Conservation (phyloP, 2,888 invertebrate genomes). For the Leptinotarsa juncta region DNA sequence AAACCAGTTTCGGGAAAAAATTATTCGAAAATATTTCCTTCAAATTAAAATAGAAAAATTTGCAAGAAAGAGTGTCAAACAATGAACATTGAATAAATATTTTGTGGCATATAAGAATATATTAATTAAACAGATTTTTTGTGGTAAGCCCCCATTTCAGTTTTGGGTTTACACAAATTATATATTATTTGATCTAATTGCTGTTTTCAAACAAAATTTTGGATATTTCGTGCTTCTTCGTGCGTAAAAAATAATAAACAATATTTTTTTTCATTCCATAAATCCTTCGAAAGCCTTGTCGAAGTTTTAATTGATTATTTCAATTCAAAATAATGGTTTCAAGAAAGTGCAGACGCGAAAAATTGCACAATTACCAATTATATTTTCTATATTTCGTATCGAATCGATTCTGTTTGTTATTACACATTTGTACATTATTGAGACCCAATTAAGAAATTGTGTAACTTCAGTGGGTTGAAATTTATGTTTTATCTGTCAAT, state of each 20-base stretch:
- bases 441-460: slow-evolving; percentile 1
- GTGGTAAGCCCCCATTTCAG: too few species aligned
- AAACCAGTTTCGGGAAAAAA: too few species aligned
- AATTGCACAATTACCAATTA: slow-evolving; percentile 13
- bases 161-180: too few species aligned
- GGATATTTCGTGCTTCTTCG: too few species aligned
- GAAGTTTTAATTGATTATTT: neutral
- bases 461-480: slow-evolving; percentile 7
- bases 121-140: too few species aligned
- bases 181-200: too few species aligned
- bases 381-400: slow-evolving; percentile 3
- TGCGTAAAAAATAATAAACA: neutral
- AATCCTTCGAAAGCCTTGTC: neutral
- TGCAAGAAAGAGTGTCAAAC: too few species aligned
- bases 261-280: neutral
- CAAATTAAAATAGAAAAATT: too few species aligned
- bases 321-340: neutral
- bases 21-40: too few species aligned
- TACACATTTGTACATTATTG: slow-evolving; percentile 11
- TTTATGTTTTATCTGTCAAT: slow-evolving; percentile 13
- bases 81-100: too few species aligned
- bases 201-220: too few species aligned
- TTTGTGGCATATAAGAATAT: too few species aligned
- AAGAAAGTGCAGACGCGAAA: neutral
- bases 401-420: slow-evolving; percentile 13